Evolutionary conservation across 2,888 invertebrate genomes (phyloP).

Genomic region (Dolichopus griseipennis): DNA sequence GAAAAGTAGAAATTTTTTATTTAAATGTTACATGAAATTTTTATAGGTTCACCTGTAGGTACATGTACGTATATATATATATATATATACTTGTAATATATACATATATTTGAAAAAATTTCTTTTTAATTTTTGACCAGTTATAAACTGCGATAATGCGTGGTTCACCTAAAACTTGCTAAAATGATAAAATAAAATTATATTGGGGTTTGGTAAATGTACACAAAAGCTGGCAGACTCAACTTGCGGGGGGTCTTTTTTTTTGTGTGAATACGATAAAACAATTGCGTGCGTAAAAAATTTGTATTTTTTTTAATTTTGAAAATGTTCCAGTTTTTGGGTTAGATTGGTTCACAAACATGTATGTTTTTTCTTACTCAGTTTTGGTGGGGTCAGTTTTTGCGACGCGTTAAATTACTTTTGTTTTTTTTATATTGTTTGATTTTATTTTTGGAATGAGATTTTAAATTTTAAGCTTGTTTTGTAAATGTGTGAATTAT

Average conservation of each 20-base stretch:
- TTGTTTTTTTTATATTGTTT: neutral
- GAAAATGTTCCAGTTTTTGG: neutral
- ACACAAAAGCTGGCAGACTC: no score
- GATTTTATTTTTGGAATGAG: neutral
- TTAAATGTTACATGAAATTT: neutral
- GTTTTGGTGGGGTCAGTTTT: neutral
- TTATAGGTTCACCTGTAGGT: neutral
- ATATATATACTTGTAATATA: no score
- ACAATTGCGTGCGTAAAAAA: neutral
- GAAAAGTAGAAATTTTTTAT: neutral
- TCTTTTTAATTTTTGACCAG: no score
- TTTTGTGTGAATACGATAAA: no score
- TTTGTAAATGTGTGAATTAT: neutral
- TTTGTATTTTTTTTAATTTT: neutral
- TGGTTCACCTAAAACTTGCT: no score
- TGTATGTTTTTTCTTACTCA: neutral
- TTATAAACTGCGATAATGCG: no score
- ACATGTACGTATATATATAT: no score
- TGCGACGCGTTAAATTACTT: neutral
- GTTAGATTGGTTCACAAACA: neutral
- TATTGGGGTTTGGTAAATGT: no score
- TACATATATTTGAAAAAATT: no score
- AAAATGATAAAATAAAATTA: no score
- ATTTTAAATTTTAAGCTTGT: neutral
- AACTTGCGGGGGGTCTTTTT: no score